Evolutionary conservation across 1,140 invertebrate genomes (phyloP), one percentile per base, ranked within the genome.

Genomic region (Drosophila baimaii): DNA sequence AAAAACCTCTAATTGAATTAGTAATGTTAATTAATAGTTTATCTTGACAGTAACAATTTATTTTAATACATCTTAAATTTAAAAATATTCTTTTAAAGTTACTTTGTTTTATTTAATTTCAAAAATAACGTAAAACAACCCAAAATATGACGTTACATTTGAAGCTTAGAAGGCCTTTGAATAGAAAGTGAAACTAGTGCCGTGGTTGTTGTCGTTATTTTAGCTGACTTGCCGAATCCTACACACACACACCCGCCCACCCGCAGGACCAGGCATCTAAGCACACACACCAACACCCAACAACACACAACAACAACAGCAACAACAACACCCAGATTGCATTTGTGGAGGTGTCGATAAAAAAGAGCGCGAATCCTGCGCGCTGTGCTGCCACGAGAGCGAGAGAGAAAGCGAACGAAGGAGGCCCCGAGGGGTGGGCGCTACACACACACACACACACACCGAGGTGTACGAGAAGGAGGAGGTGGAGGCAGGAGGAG

Each of bases 351-450:
- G 68, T 49, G 56, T 21, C 70, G 35, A 69, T 62, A 69, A 73
- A 71, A 79, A 88, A 88, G 79, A 84, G 77, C 71, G 83, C 70
- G 75, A 77, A 86, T 83, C 75, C 79, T 88, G 77, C 84, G 83
- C 76, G 63, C 75, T 76, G 37, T 59, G 72, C 52, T 43, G 65
- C 35, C 52, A 71, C 27, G 47, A 41, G 61, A 58, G 59, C 43
- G 33, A 56, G 52, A 39, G 37, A 57, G 63, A 62, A 39, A 15
- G 47, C 27, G 43, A 27, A 25, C 25, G 43, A 27, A 27, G 19
- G 8, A 44, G 44, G 47, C 25, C 13, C 41, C n/a, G n/a, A 17
- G 21, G 17, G 51, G 41, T 25, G 35, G 51, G 27, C 43, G 33
- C 31, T 54, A 54, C 54, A 66, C 29, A 31, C 10, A 15, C 29